These are phyloP conservation scores for Dendrolimus houi DNA, from an alignment of 2,888 invertebrate genomes.

Conservation along the genomic window DNA sequence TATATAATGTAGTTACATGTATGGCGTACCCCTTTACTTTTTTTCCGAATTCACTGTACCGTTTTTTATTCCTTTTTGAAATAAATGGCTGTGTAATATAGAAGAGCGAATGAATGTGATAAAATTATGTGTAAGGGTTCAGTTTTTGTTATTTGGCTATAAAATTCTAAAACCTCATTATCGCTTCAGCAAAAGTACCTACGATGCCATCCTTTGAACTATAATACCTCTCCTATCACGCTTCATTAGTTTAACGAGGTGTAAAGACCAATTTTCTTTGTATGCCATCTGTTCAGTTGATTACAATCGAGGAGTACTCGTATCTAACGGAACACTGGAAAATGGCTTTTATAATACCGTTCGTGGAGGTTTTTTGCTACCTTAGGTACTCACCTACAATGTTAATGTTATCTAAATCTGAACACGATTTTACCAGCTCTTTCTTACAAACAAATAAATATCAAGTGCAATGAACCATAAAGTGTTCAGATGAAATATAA, in stretches of 20 bases:
- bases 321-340: neutral
- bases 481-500: neutral
- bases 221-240: neutral
- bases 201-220: neutral
- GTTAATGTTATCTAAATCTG: neutral
- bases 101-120: too few species aligned
- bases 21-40: too few species aligned
- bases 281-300: slow-evolving; percentile 8
- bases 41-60: too few species aligned
- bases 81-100: too few species aligned
- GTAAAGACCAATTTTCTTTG: neutral
- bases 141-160: too few species aligned
- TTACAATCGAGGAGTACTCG: slow-evolving; percentile 9
- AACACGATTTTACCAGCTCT: neutral
- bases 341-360: neutral
- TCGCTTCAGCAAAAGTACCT: slow-evolving; percentile 21
- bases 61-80: too few species aligned
- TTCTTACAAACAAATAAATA: neutral
- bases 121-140: too few species aligned
- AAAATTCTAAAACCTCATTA: slow-evolving; percentile 10
- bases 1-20: too few species aligned
- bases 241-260: neutral
- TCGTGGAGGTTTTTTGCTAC: neutral
- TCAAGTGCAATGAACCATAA: neutral
- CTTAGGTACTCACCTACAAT: neutral